Base-by-base conservation (phyloP, 2,113 vertebrate species). In the Pachyramphus minor region DNA sequence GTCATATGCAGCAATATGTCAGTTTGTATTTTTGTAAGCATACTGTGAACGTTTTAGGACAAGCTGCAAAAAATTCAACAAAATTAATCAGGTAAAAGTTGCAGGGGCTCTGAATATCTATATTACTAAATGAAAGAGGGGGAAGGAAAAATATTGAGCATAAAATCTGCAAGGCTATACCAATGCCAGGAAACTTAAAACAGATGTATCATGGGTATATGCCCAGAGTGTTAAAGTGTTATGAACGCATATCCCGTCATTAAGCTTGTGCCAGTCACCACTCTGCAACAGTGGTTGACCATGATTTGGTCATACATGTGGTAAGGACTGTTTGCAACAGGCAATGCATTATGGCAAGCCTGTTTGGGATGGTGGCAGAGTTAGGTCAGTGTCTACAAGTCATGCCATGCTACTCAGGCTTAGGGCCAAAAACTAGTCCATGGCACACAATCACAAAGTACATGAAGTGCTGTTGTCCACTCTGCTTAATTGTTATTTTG, bases 241-340 rank as follows among this genome's bases (percentile, higher is more conserved):
- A 62, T 31, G 9, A 45, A 87, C 77, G 6, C 33, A 47, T 4
- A 67, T 47, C 9, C 4, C 9, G 28, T 45, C 4, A n/a, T 56
- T 71, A 47, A 64, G 25, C 60, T 13, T 56, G 35, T 79, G 55
- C 18, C 50, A 73, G 11, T 7, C 18, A 62, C 12, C 5, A 10
- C 44, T 64, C 18, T 60, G 22, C 59, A 75, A 20, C 14, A 60
- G 11, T 15, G 15, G 7, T 45, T 68, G 28, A 84, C 11, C 5
- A 12, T 0, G 0, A 13, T 81, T 84, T 52, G 7, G 8, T 79
- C 10, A 37, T 59, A 25, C 3, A 8, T 8, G 8, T 25, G 7
- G 28, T 80, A 33, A 80, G 20, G 12, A 8, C 17, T 60, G 3
- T 69, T 86, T 8, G 2, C 17, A 72, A 39, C 12, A n/a, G 49